Percentiles rank a stretch among this genome's conserved stretches.
phyloP scores from a whole-genome alignment of 2,113 vertebrate species.

The Lampris megalopsis region DNA sequence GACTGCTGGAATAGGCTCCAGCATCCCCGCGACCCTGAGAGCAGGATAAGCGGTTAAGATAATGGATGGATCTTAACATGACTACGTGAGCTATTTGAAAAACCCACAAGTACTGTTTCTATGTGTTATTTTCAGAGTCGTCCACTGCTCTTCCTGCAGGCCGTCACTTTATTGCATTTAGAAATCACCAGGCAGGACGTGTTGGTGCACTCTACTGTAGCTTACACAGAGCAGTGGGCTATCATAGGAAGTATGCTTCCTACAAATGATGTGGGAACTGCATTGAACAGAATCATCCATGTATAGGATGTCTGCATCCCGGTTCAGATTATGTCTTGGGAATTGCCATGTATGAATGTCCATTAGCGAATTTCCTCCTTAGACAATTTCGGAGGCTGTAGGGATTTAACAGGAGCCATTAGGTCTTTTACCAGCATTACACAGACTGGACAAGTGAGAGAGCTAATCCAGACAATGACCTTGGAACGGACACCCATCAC shows the following conservation, averaged over 20 bases:
- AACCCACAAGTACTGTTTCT: too few relatives aligned
- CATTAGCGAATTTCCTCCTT: constrained; percentile 42
- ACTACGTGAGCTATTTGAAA: too few relatives aligned
- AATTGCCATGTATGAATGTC: constrained; percentile 29
- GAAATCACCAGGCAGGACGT: background rate
- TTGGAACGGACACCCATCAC: background rate
- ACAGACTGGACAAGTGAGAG: background rate
- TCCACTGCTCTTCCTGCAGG: too few relatives aligned
- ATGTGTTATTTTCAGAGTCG: too few relatives aligned
- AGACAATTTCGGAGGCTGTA: background rate
- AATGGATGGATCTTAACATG: too few relatives aligned
- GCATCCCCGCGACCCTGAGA: too few relatives aligned
- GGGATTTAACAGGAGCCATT: constrained; percentile 36
- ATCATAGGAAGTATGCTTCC: too few relatives aligned
- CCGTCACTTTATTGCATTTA: background rate
- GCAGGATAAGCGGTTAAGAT: too few relatives aligned
- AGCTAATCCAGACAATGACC: background rate
- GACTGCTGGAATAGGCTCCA: too few relatives aligned
- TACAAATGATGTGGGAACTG: background rate
- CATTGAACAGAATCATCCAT: background rate
- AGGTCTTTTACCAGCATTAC: constrained; percentile 2
- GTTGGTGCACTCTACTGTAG: background rate
- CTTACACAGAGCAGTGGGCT: too few relatives aligned
- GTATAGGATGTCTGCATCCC: constrained; percentile 5
- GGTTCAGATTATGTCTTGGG: constrained; percentile 18